These are phyloP conservation scores for Loriculus beryllinus DNA, from an alignment of 2,797 vertebrate species.

Conservation along the genomic window DNA sequence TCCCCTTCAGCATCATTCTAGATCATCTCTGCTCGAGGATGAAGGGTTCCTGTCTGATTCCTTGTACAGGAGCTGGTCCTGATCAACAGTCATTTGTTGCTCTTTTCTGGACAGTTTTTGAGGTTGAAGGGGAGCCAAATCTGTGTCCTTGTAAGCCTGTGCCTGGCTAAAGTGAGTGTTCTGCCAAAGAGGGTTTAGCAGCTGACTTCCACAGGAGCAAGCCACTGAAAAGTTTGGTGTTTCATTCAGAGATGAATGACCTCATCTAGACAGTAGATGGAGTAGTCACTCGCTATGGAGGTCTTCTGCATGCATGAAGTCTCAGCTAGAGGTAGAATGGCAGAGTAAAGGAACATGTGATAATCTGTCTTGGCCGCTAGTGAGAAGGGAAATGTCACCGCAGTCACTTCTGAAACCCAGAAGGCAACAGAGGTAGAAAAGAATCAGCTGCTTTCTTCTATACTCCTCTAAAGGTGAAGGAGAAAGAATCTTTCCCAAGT, in stretches of 20 bases:
- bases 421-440: not conserved
- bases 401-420: not conserved
- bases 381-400: not conserved
- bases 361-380: not conserved
- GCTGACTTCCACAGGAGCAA: not conserved
- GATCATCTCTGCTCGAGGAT: not conserved
- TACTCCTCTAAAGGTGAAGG: not conserved
- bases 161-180: not conserved
- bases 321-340: not conserved
- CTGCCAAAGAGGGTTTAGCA: not conserved
- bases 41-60: not conserved
- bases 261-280: conserved; percentile 17
- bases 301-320: not conserved
- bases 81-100: not conserved
- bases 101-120: not conserved
- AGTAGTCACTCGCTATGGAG: not conserved
- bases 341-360: not conserved
- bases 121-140: not conserved
- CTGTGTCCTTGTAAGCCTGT: not conserved
- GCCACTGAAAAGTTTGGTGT: not conserved
- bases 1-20: not conserved
- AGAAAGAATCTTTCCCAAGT: not conserved
- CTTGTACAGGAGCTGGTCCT: not conserved
- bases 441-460: not conserved
- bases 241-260: not conserved